Evolutionary conservation across 53 echinoderm and acorn worm species (phyloP), one percentile per base, ranked within the genome.

Genomic region (Arbacia lixula): DNA sequence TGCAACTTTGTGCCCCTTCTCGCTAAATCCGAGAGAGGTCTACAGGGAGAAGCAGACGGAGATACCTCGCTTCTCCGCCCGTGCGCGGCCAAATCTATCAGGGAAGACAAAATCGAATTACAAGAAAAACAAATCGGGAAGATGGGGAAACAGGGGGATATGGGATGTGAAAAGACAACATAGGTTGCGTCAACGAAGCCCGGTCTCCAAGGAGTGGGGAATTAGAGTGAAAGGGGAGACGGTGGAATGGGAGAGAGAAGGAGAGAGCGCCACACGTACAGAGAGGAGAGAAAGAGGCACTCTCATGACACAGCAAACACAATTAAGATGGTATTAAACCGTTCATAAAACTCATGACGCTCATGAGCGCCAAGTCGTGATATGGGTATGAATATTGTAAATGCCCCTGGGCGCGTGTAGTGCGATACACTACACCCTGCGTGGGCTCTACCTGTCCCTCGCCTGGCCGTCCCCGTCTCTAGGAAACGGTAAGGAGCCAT

Each of bases 281-380:
- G 58, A 19, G 58, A 19, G 19, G 58, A 5, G 58, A 57, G 33
- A 81, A 34, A 29, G 62, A 63, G 82, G 28, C 63, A 81, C 42
- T 81, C 42, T 31, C 33, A 40, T 43, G 22, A 42, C 82, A 81
- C 64, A 28, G 49, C 82, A 62, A 81, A 63, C 82, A 81, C 82
- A 63, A 81, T 81, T 81, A 81, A 81, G 82, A 63, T 63, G 82
- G 82, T 81, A 81, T 81, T 81, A 81, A 81, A 81, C 63, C 63
- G 82, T 81, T 49, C 82, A 81, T 63, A 63, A 62, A 81, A 63
- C 82, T 28, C 43, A 63, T 81, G 42, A 63, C 40, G 46, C n/a
- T 43, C 63, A 5, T 6, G 19, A 17, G 12, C 28, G 34, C 9
- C 19, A 29, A 26, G 26, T 81, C 63, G 49, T 81, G 62, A 62